Percentiles rank a stretch among this genome's conserved stretches.
Conservation (phyloP, 2,888 invertebrate genomes). For the Ophion slaviceki region DNA sequence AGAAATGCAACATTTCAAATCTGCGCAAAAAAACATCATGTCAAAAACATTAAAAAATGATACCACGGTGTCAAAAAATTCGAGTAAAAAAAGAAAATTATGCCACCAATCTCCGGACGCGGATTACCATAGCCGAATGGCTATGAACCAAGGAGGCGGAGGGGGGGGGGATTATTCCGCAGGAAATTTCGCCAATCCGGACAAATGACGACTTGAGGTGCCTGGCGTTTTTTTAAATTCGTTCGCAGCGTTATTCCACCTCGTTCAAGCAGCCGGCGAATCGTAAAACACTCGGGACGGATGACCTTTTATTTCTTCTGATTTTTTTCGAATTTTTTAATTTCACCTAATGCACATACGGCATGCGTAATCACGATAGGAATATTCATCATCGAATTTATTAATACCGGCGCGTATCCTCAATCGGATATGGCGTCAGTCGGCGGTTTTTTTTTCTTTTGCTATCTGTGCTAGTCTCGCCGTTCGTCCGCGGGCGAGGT, state of each 20-base stretch:
- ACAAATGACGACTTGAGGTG: neutral
- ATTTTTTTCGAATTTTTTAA: neutral
- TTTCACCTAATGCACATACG: constrained; percentile 35
- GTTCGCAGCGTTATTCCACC: neutral
- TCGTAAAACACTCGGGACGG: neutral
- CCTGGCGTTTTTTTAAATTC: neutral
- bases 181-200: neutral
- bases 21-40: too few relatives aligned
- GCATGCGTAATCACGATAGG: constrained; percentile 53
- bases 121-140: too few relatives aligned
- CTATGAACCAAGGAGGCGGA: too few relatives aligned
- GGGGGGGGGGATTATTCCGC: too few relatives aligned
- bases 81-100: too few relatives aligned
- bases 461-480: neutral
- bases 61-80: too few relatives aligned
- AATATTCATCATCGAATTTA: constrained; percentile 66
- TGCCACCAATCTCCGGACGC: too few relatives aligned
- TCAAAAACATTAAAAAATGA: too few relatives aligned
- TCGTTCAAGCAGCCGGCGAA: neutral
- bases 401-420: constrained; percentile 59
- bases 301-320: neutral
- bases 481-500: constrained; percentile 30
- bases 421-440: constrained; percentile 43
- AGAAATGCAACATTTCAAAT: too few relatives aligned
- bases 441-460: constrained; percentile 46